A percentile compares a stretch with the other conserved stretches of the same genome.
Conservation (phyloP, 1,140 invertebrate species). For the Halictus rubicundus region DNA sequence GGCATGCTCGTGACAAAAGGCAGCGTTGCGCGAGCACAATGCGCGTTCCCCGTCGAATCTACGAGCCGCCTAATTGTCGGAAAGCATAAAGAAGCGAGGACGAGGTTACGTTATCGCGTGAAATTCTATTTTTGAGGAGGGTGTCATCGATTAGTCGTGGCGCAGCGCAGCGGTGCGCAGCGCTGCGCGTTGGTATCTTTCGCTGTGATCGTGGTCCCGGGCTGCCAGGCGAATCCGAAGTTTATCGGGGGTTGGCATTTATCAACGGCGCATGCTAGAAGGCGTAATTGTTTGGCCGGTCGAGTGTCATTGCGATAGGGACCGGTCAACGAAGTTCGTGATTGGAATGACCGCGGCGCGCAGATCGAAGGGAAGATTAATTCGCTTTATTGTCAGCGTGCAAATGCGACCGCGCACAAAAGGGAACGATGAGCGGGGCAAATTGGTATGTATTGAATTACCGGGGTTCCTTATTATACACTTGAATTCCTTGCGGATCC, state of each 20-base stretch:
- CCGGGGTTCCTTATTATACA: slow-evolving; percentile 43
- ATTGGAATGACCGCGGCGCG: slow-evolving; percentile 22
- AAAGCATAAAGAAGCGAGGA: not conserved
- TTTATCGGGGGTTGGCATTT: slow-evolving; percentile 24
- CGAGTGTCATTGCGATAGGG: slow-evolving; percentile 46
- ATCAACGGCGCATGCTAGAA: slow-evolving; percentile 21
- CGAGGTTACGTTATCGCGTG: not conserved
- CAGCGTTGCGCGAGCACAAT: not conserved
- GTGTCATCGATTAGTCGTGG: slow-evolving; percentile 13
- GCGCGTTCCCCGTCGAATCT: not conserved
- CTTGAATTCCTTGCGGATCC: slow-evolving; percentile 37
- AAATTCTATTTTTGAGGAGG: slow-evolving; percentile 6
- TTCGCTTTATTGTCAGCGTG: slow-evolving; percentile 51
- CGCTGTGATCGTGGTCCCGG: not conserved
- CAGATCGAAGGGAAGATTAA: slow-evolving; percentile 54
- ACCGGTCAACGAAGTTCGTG: slow-evolving; percentile 44
- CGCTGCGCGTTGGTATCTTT: not conserved
- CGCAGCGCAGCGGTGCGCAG: not conserved
- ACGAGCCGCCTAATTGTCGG: not conserved
- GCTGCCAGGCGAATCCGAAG: not conserved
- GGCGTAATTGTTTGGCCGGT: slow-evolving; percentile 40
- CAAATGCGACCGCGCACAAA: slow-evolving; percentile 48
- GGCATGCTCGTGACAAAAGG: not conserved
- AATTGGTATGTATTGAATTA: slow-evolving; percentile 53
- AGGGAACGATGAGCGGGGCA: slow-evolving; percentile 45